These are phyloP conservation scores for Macrosiphum euphorbiae DNA, from an alignment of 2,888 invertebrate genomes.

Conservation along the genomic window DNA sequence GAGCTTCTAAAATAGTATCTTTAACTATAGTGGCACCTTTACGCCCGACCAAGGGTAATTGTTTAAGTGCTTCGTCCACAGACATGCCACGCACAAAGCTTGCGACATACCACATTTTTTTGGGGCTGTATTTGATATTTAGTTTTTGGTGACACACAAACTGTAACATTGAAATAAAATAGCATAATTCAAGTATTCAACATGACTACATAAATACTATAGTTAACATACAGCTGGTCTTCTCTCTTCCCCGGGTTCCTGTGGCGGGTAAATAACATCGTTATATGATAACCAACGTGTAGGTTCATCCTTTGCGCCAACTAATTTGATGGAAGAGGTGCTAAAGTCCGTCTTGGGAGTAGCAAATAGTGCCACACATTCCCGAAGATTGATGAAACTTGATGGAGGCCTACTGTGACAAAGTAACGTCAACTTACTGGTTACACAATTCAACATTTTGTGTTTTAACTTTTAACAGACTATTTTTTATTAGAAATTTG, in stretches of 20 bases:
- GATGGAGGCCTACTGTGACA: neutral
- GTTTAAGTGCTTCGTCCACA: constrained; percentile 94
- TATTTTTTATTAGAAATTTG: neutral
- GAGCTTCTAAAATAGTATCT: constrained; percentile 89
- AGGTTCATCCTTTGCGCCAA: neutral
- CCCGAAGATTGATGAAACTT: constrained; percentile 71
- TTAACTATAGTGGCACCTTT: constrained; percentile 83
- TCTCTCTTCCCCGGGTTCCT: constrained; percentile 79
- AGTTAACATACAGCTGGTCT: constrained; percentile 83
- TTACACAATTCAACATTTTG: constrained; percentile 37
- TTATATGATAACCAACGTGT: constrained; percentile 73
- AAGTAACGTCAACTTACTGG: neutral
- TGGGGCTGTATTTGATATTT: constrained; percentile 90
- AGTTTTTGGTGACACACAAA: constrained; percentile 87
- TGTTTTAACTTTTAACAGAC: neutral
- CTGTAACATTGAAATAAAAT: constrained; percentile 73
- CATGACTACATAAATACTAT: neutral
- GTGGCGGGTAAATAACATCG: constrained; percentile 84
- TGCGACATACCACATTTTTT: constrained; percentile 95
- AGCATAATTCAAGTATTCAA: neutral
- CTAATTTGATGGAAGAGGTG: neutral
- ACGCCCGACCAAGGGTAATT: constrained; percentile 84
- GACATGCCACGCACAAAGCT: constrained; percentile 89
- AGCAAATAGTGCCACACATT: constrained; percentile 77
- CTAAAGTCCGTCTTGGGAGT: neutral